Evolutionary conservation across 2,888 invertebrate genomes (phyloP).

Genomic region (Ophonus ardosiacus): DNA sequence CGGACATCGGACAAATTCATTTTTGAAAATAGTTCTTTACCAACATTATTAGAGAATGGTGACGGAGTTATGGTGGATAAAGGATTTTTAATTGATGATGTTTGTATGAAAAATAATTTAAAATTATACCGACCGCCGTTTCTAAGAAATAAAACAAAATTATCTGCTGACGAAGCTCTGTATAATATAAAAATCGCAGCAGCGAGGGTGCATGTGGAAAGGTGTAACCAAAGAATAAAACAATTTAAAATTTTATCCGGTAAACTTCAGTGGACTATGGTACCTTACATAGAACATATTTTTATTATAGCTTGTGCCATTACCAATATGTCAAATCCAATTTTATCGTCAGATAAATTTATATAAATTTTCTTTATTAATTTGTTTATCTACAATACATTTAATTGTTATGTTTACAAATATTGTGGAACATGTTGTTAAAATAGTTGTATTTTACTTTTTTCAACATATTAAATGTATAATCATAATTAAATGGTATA

Average conservation of each 20-base stretch:
- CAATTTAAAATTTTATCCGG: constrained; percentile 1
- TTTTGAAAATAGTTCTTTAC: constrained; percentile 66
- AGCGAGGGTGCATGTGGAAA: constrained; percentile 21
- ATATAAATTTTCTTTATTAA: constrained; percentile 15
- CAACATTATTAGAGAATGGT: constrained; percentile 51
- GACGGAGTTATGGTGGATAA: constrained; percentile 2
- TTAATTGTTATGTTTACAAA: neutral
- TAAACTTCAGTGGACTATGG: constrained; percentile 12
- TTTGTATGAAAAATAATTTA: neutral
- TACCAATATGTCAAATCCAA: constrained; percentile 12
- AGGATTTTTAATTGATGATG: constrained; percentile 23
- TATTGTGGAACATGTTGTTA: constrained; percentile 9
- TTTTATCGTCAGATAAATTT: constrained; percentile 35
- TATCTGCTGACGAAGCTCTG: constrained; percentile 5
- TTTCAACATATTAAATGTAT: neutral
- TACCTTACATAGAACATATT: constrained; percentile 18
- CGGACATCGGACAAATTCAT: constrained; percentile 66
- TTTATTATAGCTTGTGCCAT: constrained; percentile 32
- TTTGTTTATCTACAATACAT: neutral
- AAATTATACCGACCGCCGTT: constrained; percentile 19
- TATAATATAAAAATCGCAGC: neutral
- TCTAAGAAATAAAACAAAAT: constrained; percentile 23
- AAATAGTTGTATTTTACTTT: constrained; percentile 1
- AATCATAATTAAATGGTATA: constrained; percentile 4
- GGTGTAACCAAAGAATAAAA: constrained; percentile 2